Percentiles rank a stretch among this genome's conserved stretches.
Conservation (phyloP, 2,113 vertebrate species). For the Chamaea fasciata region DNA sequence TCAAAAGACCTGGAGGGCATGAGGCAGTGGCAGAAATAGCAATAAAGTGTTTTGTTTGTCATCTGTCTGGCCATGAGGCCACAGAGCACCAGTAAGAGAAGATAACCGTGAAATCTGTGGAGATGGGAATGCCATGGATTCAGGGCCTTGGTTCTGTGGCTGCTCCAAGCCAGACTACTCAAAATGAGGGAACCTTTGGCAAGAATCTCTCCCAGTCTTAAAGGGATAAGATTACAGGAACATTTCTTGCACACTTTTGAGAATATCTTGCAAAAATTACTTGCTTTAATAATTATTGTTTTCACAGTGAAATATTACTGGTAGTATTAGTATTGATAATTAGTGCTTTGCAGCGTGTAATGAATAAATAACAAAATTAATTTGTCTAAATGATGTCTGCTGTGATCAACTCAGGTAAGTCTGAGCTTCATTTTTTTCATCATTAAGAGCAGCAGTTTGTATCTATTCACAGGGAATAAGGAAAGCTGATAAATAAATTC, state of each 20-base stretch:
- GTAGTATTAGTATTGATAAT: neutral
- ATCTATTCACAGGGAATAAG: neutral
- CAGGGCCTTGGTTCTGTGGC: neutral
- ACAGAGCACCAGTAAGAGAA: neutral
- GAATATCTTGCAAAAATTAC: neutral
- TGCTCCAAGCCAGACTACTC: neutral
- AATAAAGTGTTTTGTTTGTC: neutral
- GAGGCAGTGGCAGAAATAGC: neutral
- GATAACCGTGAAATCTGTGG: neutral
- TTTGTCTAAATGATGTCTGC: neutral
- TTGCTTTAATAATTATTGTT: neutral
- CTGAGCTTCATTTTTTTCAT: neutral
- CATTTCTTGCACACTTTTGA: neutral
- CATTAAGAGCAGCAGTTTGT: neutral
- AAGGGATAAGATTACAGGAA: neutral
- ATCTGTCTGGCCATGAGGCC: neutral
- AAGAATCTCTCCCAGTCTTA: neutral
- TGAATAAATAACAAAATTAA: neutral
- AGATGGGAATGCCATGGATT: neutral
- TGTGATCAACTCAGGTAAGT: neutral
- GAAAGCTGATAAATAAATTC: neutral
- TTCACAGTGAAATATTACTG: neutral
- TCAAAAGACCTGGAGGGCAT: neutral
- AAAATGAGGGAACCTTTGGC: neutral
- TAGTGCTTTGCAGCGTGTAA: neutral